phyloP scores from a whole-genome alignment of 1,140 invertebrate genomes.

The Heliconius eleuchia region DNA sequence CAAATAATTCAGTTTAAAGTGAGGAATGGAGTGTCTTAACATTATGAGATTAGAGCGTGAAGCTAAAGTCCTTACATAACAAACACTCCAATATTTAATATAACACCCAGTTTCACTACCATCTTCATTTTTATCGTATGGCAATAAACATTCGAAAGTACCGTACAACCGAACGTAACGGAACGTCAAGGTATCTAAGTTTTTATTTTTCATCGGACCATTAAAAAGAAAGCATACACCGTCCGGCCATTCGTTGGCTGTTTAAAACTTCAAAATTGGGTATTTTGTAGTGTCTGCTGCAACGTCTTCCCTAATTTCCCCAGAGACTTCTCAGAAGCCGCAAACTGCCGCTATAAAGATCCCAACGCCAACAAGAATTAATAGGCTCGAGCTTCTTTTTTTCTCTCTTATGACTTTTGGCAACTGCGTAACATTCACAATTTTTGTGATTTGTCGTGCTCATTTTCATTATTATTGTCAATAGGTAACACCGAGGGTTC shows the following conservation, averaged over 20 bases:
- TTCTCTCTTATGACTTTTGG: background rate
- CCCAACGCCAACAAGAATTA: slow-evolving; percentile 31
- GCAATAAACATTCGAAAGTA: background rate
- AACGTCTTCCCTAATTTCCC: slow-evolving; percentile 58
- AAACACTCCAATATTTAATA: background rate
- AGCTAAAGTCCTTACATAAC: background rate
- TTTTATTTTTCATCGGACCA: slow-evolving; percentile 25
- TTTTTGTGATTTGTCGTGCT: background rate
- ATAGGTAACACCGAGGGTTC: too few relatives aligned
- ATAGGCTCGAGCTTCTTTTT: slow-evolving; percentile 23
- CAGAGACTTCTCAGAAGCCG: slow-evolving; percentile 47
- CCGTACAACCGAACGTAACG: background rate
- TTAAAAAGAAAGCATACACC: slow-evolving; percentile 52
- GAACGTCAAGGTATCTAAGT: background rate
- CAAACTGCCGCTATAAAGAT: slow-evolving; percentile 58
- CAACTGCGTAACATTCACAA: background rate
- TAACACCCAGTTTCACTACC: background rate
- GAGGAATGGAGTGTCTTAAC: too few relatives aligned
- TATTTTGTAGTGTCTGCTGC: slow-evolving; percentile 45
- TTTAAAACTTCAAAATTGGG: slow-evolving; percentile 57
- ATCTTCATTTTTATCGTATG: background rate
- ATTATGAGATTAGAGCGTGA: too few relatives aligned
- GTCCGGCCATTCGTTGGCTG: slow-evolving; percentile 44
- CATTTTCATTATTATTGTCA: too few relatives aligned
- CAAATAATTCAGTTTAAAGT: too few relatives aligned